A percentile compares a stretch with the other conserved stretches of the same genome.
These are phyloP conservation scores for Ceuthmochares aereus DNA, from an alignment of 2,113 vertebrate genomes.

Conservation along the genomic window DNA sequence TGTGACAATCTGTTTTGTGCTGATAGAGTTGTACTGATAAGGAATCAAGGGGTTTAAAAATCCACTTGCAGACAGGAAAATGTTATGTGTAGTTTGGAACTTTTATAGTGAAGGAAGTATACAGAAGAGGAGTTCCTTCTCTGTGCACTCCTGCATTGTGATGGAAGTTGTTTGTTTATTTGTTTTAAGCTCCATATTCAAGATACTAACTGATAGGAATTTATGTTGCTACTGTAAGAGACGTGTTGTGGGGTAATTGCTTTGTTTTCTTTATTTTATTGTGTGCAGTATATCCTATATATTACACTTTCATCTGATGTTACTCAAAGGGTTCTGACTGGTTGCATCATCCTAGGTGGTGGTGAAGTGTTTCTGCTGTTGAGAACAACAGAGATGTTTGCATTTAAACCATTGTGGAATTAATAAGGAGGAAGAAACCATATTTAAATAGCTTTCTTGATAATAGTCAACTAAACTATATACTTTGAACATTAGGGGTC, in stretches of 20 bases:
- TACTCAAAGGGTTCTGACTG: background rate
- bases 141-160: background rate
- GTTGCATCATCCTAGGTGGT: background rate
- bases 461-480: no score
- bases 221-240: background rate
- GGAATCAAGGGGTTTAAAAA: background rate
- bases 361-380: background rate
- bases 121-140: background rate
- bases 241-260: background rate
- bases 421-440: background rate
- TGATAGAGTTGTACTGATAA: background rate
- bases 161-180: background rate
- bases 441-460: background rate
- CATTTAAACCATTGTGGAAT: background rate
- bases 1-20: background rate
- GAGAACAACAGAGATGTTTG: background rate
- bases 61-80: background rate
- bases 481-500: background rate
- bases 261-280: background rate
- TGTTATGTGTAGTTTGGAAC: background rate
- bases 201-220: background rate
- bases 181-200: background rate
- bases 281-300: rapidly evolving
- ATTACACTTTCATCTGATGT: background rate
- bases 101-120: background rate